These are phyloP conservation scores for Asteroscopus sphinx DNA, from an alignment of 2,888 invertebrate species.

Conservation along the genomic window DNA sequence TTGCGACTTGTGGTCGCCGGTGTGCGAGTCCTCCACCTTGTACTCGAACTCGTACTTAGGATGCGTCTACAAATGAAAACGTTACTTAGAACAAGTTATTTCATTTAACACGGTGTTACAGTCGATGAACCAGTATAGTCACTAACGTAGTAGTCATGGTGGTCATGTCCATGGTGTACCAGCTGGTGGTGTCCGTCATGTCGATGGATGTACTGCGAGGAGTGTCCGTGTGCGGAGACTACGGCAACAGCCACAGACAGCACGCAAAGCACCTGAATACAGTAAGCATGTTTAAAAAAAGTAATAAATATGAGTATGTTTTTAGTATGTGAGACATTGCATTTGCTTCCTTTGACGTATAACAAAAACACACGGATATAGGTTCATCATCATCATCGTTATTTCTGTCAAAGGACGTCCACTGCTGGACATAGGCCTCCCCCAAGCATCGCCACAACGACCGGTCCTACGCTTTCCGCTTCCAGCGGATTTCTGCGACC, in stretches of 20 bases:
- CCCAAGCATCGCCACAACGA: no score
- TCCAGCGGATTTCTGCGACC: no score
- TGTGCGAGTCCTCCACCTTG: slow-evolving; percentile 85
- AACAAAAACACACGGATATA: no score
- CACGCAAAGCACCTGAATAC: slow-evolving; percentile 36
- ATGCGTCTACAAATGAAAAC: slow-evolving; percentile 75
- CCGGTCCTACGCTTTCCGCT: no score
- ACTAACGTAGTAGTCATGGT: slow-evolving; percentile 45
- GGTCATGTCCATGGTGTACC: slow-evolving; percentile 64
- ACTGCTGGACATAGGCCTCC: no score
- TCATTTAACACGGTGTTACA: no score
- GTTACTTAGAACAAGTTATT: no score
- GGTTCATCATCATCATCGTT: no score
- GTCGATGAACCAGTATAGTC: slow-evolving; percentile 3
- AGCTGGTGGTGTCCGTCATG: slow-evolving; percentile 72
- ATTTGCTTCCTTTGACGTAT: no score
- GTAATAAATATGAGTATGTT: not conserved
- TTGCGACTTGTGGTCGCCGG: slow-evolving; percentile 88
- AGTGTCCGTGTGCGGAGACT: slow-evolving; percentile 42
- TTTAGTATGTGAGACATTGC: no score
- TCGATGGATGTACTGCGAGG: slow-evolving; percentile 62
- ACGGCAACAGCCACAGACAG: slow-evolving; percentile 22
- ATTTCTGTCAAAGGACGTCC: no score
- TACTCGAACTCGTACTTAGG: slow-evolving; percentile 88
- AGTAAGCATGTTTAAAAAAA: not conserved